Base-by-base conservation (phyloP, 2,113 vertebrate genomes). In the Butorides virescens region DNA sequence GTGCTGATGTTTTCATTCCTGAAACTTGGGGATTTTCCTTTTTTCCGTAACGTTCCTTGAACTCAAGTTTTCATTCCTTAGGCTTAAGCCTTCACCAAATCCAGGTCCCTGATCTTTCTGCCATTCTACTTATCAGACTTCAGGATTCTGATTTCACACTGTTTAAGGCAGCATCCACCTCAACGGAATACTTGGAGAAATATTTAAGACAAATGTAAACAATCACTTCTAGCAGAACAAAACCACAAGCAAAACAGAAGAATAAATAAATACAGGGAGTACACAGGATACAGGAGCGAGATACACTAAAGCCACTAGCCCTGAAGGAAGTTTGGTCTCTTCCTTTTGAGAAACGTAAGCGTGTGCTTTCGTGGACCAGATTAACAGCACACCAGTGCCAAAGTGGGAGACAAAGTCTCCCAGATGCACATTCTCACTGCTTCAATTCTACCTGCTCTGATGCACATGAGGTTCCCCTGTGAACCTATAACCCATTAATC, bases 291-390 rank as follows among this genome's bases (percentile, higher is more conserved):
- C 7, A 46, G 39, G 15, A 80, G 13, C 2, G 1, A 63, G 13
- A 39, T 30, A 11, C 6, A 15, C 27, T 70, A 58, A 14, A 66
- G 3, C 22, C 22, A 18, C 10, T 17, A 73, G 7, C 2, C 29
- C 17, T 89, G 58, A 78, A 46, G 8, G 25, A 59, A n/a, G 29
- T 26, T 55, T 79, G 39, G 66, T 46, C 6, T 9, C 7, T 63
- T 83, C 20, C 26, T 55, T 85, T 50, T 15, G n/a, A 42, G 37
- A 83, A 46, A 32, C 0, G 0, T 13, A 59, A 39, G 7, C 0
- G 0, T 29, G 19, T 50, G 32, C 12, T 68, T 84, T 68, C 68
- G 20, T 73, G 42, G 44, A 6, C 19, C 25, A 25, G 26, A 39
- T 59, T 13, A 86, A 86, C 10, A 39, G 26, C 5, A 10, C 17